Evolutionary conservation across 1,140 invertebrate species (phyloP), one percentile per base, ranked within the genome.

Genomic region (Atopsyche davidsoni): DNA sequence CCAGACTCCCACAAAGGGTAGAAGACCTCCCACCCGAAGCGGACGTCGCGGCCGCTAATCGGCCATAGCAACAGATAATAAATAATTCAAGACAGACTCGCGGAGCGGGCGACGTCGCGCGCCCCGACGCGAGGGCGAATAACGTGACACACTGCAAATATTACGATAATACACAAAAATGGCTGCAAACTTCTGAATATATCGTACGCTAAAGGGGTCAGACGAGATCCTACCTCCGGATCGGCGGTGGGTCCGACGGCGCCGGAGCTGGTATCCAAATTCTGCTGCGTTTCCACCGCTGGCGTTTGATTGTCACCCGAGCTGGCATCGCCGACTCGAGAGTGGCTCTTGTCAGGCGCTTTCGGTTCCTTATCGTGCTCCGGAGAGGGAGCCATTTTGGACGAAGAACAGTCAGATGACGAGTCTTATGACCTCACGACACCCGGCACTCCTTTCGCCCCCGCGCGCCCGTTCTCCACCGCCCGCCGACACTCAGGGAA

Each of bases 371-470:
- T 80, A 70, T 80, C 78, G 70, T 82, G 76, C 64, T 81, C 79
- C 66, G 79, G 79, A 70, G 79, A 78, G 75, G 79, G 79, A 75
- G 79, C 79, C 80, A 83, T 82, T 69, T 81, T 80, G 70, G 73
- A 69, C 63, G 73, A 71, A 70, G 64, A 68, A 64, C 63, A 72
- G 65, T 70, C 67, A 72, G 68, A 71, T 72, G 69, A 72, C 70
- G 70, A 70, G 68, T 73, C 70, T 67, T 72, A 69, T 67, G 70
- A 71, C 70, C 70, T 66, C 67, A 63, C 55, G 60, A 66, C 65
- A 66, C 66, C 61, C 45, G 63, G 63, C 62, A 58, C 62, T 67
- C 67, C 66, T 55, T 61, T 60, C 62, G 60, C 63, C 60, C 59
- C 57, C 50, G 59, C 53, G 38, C 50, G 22, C 38, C 32, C 46